A percentile compares a stretch with the other conserved stretches of the same genome.
phyloP scores from a whole-genome alignment of 2,888 invertebrate species.

The Heliconius hortense region DNA sequence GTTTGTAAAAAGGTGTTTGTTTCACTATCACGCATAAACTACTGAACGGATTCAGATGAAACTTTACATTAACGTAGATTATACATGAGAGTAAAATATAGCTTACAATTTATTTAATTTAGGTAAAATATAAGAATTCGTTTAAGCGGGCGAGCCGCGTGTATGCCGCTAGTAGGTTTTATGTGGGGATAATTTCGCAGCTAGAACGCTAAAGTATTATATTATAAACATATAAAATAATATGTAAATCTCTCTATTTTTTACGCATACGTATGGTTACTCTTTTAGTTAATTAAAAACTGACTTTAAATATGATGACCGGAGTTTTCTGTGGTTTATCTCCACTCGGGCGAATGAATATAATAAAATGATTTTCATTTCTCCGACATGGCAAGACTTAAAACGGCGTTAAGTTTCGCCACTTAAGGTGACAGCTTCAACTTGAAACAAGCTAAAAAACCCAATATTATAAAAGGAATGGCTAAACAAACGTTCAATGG shows the following conservation, averaged over 20 bases:
- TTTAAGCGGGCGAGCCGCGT: no score
- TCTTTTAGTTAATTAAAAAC: neutral
- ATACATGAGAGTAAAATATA: no score
- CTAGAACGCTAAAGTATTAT: no score
- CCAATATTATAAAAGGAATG: conserved; percentile 52
- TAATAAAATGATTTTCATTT: neutral
- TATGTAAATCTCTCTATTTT: neutral
- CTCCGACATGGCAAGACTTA: neutral
- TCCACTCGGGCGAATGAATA: neutral
- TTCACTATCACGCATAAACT: no score
- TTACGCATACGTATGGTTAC: neutral
- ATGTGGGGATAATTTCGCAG: no score
- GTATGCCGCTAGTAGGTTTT: no score
- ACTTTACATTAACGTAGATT: no score
- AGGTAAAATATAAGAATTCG: no score
- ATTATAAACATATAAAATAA: neutral
- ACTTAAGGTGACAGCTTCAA: neutral
- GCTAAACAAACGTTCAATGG: conserved; percentile 48
- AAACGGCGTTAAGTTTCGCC: neutral
- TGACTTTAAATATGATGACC: neutral
- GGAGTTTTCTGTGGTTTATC: neutral
- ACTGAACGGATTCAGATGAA: no score
- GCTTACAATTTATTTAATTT: no score
- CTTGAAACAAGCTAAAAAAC: neutral
- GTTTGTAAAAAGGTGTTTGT: no score